Base-by-base conservation (phyloP, 2,113 vertebrate species). In the Spilogale gracilis region DNA sequence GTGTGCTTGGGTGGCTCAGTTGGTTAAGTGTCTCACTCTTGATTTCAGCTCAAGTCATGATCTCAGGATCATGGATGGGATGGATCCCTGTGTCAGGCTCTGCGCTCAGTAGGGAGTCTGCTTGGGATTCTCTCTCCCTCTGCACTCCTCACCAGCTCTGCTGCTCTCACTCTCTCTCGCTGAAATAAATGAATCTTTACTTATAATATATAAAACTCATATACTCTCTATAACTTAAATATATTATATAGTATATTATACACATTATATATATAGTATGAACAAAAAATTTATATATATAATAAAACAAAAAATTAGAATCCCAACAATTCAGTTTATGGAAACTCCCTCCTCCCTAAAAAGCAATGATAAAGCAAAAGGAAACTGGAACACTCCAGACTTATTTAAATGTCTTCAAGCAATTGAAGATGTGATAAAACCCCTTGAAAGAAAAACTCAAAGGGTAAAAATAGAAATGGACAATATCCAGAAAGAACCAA, bases 381-480 rank as follows among this genome's bases (percentile, higher is more conserved):
- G 12, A 90, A 90, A 45, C 13, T 65, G 16, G 14, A 88, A 89
- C 45, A 86, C 16, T 18, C 54, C 48, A 90, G 63, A 71, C 18
- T 52, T 71, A 93, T 79, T 50, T 32, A 54, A 85, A 78, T 73
- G 52, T 60, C 71, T 54, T 79, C 7, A 89, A 84, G 27, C 25
- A 88, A 52, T 18, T 84, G 54, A 21, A 45, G 56, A 71, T 56
- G n/a, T 32, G 27, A 69, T 89, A 79, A 89, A 69, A 89, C 5
- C 84, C 8, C 14, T 3, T 9, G 3, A 90, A 94, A 85, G 7
- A 79, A 23, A 94, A 94, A 79, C 56, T 93, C 52, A 84, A 60
- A 96, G 90, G 67, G 43, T 80, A 60, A 88, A 65, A 76, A 21
- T n/a, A 86, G 71, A 86, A 43, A 86, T 45, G 58, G 82, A 78